Conservation (phyloP, 2,113 vertebrate species). For the Eonycteris spelaea region DNA sequence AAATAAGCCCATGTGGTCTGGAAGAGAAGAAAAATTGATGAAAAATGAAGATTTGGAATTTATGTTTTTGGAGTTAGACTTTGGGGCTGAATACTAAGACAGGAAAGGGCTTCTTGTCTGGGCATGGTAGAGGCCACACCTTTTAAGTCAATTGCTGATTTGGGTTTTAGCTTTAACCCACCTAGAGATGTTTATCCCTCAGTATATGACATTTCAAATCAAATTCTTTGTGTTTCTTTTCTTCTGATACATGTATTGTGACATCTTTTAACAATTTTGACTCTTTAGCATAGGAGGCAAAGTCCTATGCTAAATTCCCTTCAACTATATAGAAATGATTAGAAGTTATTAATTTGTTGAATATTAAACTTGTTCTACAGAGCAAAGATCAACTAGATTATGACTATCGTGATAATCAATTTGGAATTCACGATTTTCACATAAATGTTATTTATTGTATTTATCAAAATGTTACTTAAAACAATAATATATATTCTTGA, state of each 20-base stretch:
- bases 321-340: neutral
- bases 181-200: neutral
- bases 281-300: neutral
- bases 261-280: neutral
- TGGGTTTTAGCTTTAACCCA: neutral
- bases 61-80: neutral
- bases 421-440: neutral
- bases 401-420: neutral
- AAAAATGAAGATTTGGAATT: neutral
- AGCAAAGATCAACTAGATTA: neutral
- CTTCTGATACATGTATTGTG: neutral
- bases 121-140: neutral
- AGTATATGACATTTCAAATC: neutral
- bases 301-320: neutral
- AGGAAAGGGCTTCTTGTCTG: neutral
- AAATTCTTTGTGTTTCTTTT: neutral
- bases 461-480: neutral
- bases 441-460: neutral
- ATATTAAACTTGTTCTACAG: neutral
- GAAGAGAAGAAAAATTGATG: neutral
- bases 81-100: neutral
- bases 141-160: neutral
- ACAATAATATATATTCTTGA: neutral
- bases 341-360: neutral
- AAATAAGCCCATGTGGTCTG: neutral